These are phyloP conservation scores for Morpho deidamia DNA, from an alignment of 2,888 invertebrate species.

Conservation along the genomic window DNA sequence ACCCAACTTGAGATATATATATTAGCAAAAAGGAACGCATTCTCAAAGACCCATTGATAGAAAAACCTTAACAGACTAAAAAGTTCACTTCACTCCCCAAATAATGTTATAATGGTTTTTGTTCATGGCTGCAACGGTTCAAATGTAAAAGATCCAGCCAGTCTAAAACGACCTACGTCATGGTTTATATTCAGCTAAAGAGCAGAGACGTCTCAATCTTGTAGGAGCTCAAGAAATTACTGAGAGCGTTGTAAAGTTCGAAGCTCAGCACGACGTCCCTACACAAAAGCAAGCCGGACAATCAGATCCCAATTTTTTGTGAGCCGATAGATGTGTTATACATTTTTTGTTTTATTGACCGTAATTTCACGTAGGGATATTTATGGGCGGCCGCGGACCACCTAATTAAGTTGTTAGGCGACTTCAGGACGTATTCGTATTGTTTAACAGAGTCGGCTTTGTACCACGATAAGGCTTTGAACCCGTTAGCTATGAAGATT, in stretches of 20 bases:
- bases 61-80: neutral
- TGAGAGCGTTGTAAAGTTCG: conserved; percentile 28
- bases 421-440: conserved; percentile 56
- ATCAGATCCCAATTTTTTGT: conserved; percentile 71
- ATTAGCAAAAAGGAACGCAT: neutral
- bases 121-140: conserved; percentile 16
- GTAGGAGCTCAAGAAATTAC: conserved; percentile 31
- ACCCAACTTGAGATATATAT: too few relatives aligned
- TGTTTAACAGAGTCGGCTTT: conserved; percentile 63
- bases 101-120: conserved; percentile 21
- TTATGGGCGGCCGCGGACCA: conserved; percentile 73
- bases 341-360: conserved; percentile 76
- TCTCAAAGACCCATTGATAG: neutral
- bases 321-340: conserved; percentile 75
- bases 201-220: conserved; percentile 35
- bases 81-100: conserved; percentile 11
- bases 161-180: conserved; percentile 18
- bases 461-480: conserved; percentile 58
- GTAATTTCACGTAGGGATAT: conserved; percentile 75
- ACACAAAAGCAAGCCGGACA: conserved; percentile 69
- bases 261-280: conserved; percentile 64
- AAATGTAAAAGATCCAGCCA: conserved; percentile 18
- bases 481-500: conserved; percentile 46
- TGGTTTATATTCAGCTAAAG: conserved; percentile 20
- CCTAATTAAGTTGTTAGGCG: conserved; percentile 77